Base-by-base conservation (phyloP, 2,888 invertebrate genomes). In the Lithophane socia region DNA sequence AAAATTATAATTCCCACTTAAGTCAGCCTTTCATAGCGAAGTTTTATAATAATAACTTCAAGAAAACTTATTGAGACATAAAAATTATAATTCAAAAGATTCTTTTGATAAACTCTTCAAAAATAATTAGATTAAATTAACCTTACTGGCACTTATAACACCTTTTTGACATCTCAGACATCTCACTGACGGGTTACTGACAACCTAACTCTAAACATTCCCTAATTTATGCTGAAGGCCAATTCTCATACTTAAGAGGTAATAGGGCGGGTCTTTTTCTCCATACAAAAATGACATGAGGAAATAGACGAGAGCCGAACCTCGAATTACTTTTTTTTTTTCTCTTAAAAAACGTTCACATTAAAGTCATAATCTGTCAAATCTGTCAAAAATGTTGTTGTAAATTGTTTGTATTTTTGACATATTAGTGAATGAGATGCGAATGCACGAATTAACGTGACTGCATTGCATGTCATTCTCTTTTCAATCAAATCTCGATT, bases 181-280 rank as follows among this genome's bases (percentile, higher is more conserved):
- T 3, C 67, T 72, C 21, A n/a, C 18, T 10, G 77, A 76, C 54
- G 18, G 24, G 3, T 68, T 16, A 60, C 71, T 68, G 76, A 72
- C 42, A 68, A 18, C 42, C 0, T 16, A 44, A 0, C 42, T 44
- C 13, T n/a, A 18, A 42, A n/a, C 1, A 10, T n/a, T 42, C 21
- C 16, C 21, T 29, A 42, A 47, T 67, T n/a, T n/a, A n/a, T n/a
- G n/a, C n/a, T n/a, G n/a, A n/a, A n/a, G n/a, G n/a, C n/a, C n/a
- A n/a, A n/a, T n/a, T n/a, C n/a, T n/a, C n/a, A n/a, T n/a, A n/a
- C n/a, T n/a, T n/a, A n/a, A n/a, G n/a, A n/a, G n/a, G n/a, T n/a
- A n/a, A n/a, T n/a, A n/a, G n/a, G n/a, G n/a, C n/a, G n/a, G n/a
- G n/a, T n/a, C n/a, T n/a, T n/a, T n/a, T n/a, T n/a, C n/a, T n/a